Base-by-base conservation (phyloP, 1,140 invertebrate species). In the Drosophila lacteicornis region DNA sequence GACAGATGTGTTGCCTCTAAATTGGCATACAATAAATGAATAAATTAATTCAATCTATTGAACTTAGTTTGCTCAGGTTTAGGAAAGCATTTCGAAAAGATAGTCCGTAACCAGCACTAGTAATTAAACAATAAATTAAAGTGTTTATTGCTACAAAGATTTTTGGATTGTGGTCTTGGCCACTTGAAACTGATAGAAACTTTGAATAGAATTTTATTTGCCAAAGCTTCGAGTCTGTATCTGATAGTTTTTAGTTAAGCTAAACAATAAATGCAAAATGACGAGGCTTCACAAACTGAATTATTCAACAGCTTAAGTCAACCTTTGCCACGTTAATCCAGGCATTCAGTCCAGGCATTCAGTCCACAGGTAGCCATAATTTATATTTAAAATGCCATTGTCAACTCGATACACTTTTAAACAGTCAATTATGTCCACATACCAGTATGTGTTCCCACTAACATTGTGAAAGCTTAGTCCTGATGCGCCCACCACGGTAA, bases 351-450 rank as follows among this genome's bases (percentile, higher is more conserved):
- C 27, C 3, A 8, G 50, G 2, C 5, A 9, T 38, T 15, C 12
- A 2, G 12, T 33, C 51, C 17, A 4, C 51, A 15, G 17, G 51
- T 33, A 38, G 33, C 51, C 33, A 38, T 38, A 55, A 55, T 22
- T 55, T 55, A 55, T 38, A 55, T 55, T 55, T 22, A 38, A 55
- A 38, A 22, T 38, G 17, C 38, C 51, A 55, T 55, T 55, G 30
- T 12, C 50, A 53, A 53, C 50, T 53, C 50, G 17, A 53, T 36
- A 53, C 50, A 53, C 50, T 3, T 15, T 55, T 22, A 15, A 55
- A 55, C 53, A 22, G 53, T 55, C 36, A 55, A 40, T 55, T 55
- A 55, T 55, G 33, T 55, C 53, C 33, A 22, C 36, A 40, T 55
- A n/a, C 25, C 9, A 27, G 7, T 38, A 19, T 22, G 15, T 4